phyloP scores from a whole-genome alignment of 2,797 vertebrate species.

The Lemur catta region DNA sequence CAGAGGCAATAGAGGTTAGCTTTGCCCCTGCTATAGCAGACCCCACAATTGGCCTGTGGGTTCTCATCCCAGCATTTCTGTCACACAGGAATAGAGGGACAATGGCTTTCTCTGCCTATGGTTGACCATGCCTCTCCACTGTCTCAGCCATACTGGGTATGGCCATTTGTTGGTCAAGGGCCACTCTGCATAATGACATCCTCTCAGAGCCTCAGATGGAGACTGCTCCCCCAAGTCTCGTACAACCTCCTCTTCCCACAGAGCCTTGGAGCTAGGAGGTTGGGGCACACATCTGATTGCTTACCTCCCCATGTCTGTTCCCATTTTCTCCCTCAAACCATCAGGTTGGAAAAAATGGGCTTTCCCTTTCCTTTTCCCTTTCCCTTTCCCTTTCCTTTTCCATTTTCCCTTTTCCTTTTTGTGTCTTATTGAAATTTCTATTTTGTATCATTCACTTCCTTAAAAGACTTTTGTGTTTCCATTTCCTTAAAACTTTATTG shows the following conservation, averaged over 20 bases:
- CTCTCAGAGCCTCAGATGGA: neutral
- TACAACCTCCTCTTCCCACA: neutral
- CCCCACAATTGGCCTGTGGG: neutral
- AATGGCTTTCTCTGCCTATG: neutral
- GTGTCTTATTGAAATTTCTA: neutral
- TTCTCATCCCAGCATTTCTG: neutral
- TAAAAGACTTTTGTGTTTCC: neutral
- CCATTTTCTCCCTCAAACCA: neutral
- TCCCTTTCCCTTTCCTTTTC: neutral
- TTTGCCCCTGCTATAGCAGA: neutral
- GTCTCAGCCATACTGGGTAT: neutral
- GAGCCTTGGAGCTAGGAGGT: neutral
- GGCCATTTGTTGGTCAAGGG: neutral
- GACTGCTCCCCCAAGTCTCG: neutral
- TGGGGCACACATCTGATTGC: neutral
- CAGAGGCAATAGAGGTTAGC: neutral
- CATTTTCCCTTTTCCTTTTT: neutral
- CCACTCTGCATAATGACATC: neutral
- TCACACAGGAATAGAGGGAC: neutral
- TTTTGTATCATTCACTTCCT: neutral
- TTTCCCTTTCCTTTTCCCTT: neutral
- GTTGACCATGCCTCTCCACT: neutral
- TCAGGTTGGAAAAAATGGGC: neutral
- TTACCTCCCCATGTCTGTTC: neutral
- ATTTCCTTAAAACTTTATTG: slow-evolving; percentile 29